Evolutionary conservation across 2,113 vertebrate genomes (phyloP).

Genomic region (Myotis yumanensis): DNA sequence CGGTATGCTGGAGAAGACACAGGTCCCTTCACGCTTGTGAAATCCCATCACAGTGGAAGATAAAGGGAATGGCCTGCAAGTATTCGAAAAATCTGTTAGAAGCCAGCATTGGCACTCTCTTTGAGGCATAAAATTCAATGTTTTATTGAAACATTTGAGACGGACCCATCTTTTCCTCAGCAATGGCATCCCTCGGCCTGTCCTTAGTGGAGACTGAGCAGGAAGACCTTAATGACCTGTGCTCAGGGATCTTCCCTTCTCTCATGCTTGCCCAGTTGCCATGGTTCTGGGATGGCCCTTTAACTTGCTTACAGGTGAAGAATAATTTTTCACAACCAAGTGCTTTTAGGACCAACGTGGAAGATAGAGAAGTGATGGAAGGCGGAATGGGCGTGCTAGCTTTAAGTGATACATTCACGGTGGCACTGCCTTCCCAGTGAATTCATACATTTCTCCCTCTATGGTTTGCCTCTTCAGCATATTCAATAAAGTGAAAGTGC

Average conservation of each 20-base stretch:
- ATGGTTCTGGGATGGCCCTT: conserved; percentile 41
- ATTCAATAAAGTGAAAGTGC: not conserved
- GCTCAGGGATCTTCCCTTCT: not conserved
- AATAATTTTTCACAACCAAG: conserved; percentile 27
- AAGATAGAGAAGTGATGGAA: not conserved
- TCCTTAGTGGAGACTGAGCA: not conserved
- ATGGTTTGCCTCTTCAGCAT: not conserved
- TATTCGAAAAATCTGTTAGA: not conserved
- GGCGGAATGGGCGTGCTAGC: accelerated
- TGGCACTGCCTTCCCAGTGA: not conserved
- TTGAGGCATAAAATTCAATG: not conserved
- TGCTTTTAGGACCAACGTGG: not conserved
- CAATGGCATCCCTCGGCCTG: too few relatives aligned
- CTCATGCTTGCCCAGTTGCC: not conserved
- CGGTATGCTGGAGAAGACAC: not conserved
- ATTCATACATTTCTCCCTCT: not conserved
- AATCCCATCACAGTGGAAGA: not conserved
- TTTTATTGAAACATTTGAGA: not conserved
- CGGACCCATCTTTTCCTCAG: not conserved
- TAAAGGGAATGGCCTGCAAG: not conserved
- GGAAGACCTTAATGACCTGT: accelerated
- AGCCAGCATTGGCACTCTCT: not conserved
- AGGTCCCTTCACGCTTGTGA: not conserved
- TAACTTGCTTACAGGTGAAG: not conserved
- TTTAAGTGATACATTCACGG: not conserved